Evolutionary conservation across 2,797 vertebrate genomes (phyloP), one percentile per base, ranked within the genome.

Genomic region (Acridotheres tristis): DNA sequence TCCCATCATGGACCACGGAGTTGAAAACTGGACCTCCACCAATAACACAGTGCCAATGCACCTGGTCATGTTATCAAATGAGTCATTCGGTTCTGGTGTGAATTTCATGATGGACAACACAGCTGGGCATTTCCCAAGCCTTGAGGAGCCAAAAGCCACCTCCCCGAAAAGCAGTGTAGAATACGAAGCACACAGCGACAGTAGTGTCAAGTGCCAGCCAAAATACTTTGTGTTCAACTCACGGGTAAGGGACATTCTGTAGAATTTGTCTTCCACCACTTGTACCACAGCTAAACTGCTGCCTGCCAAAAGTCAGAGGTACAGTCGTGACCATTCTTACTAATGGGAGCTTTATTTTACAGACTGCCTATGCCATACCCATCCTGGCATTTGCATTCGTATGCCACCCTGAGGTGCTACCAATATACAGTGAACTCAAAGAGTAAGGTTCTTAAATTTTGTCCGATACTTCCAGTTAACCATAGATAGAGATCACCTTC

Each of bases 351-450:
- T 95, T 96, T 97, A 89, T 97, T 95, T 96, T 97, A 79, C 97
- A 99, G 99, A 99, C 99, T 13, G 99, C 98, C 7, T 99, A 99
- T 97, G 98, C 99, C 27, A 97, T 99, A 59, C 99, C 99, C 67
- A 99, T 99, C 97, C 98, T 99, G 95, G 99, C 99, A 42, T 99
- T 99, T 95, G 99, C 99, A 51, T 99, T 99, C 43, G 99, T 99
- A 93, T 99, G 99, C 97, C 99, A 99, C 75, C 99, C 99, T 4
- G 99, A 99, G 94, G 98, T 99, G 69, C 98, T 99, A 93, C 99
- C 99, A 43, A 99, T 99, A 98, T 99, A 99, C 98, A 99, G 99
- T 67, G 99, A 99, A 97, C 98, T 99, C 38, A 99, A 99, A 98
- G 98, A 99, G 99, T 99, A 97, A 98, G 99, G 89, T 95, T 92